Conservation (phyloP, 2,113 vertebrate species). For the Pterophyllum scalare region DNA sequence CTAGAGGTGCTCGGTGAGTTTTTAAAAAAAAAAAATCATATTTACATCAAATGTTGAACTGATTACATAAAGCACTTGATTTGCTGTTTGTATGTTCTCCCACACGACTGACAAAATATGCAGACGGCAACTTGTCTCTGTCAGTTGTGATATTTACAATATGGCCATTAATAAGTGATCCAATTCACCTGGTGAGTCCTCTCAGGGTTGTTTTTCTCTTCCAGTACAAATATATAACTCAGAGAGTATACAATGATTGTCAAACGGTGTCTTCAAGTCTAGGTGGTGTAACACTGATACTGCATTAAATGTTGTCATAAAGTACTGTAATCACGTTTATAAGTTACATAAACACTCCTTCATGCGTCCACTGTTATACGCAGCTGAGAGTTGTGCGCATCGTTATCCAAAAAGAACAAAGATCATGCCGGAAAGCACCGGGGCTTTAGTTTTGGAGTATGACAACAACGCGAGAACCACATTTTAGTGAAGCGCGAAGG, state of each 20-base stretch:
- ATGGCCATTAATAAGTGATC: slow-evolving; percentile 42
- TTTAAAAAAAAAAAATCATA: slow-evolving; percentile 63
- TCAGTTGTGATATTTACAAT: slow-evolving; percentile 77
- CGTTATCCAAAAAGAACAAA: slow-evolving; percentile 38
- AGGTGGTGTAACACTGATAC: slow-evolving; percentile 61
- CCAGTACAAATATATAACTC: slow-evolving; percentile 73
- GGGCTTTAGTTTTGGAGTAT: slow-evolving; percentile 22
- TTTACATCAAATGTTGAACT: slow-evolving; percentile 73
- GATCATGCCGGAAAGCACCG: slow-evolving; percentile 33
- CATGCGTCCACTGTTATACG: slow-evolving; percentile 7
- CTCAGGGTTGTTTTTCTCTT: slow-evolving; percentile 33
- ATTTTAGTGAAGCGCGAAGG: not conserved
- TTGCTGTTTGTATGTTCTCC: slow-evolving; percentile 50
- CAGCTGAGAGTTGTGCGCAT: slow-evolving; percentile 44
- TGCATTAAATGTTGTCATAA: slow-evolving; percentile 39
- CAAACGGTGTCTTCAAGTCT: slow-evolving; percentile 74
- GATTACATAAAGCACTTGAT: slow-evolving; percentile 33
- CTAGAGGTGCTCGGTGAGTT: slow-evolving; percentile 85
- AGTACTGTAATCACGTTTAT: slow-evolving; percentile 2
- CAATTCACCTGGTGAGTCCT: slow-evolving; percentile 52
- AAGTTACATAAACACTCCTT: slow-evolving; percentile 19
- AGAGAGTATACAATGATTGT: slow-evolving; percentile 46
- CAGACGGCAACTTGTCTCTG: slow-evolving; percentile 44
- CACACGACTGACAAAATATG: slow-evolving; percentile 61
- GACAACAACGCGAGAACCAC: not conserved